These are phyloP conservation scores for Schizopygopsis malacanthus DNA, from an alignment of 2,797 vertebrate species.

Conservation along the genomic window DNA sequence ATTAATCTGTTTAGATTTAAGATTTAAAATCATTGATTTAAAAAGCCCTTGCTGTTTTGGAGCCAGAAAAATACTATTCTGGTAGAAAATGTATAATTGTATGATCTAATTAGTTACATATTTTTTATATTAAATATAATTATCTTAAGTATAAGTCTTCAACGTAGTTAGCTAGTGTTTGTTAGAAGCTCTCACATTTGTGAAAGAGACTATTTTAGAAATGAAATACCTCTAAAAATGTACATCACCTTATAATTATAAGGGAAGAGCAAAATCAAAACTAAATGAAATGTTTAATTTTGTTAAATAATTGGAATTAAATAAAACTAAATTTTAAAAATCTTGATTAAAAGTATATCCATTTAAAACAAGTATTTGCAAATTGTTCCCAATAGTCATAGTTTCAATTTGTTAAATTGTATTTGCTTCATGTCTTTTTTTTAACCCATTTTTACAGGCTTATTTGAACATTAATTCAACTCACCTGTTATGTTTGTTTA, in stretches of 20 bases:
- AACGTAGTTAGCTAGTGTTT: background rate
- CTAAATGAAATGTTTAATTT: too few species aligned
- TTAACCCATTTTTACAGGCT: background rate
- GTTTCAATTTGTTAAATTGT: background rate
- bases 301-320: background rate
- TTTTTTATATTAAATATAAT: background rate
- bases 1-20: background rate
- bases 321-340: too few species aligned
- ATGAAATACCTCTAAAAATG: background rate
- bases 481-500: background rate
- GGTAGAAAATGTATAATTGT: background rate
- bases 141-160: background rate
- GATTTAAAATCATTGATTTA: background rate
- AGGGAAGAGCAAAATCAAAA: background rate
- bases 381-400: background rate
- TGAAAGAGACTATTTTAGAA: background rate
- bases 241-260: background rate
- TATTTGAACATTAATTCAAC: background rate
- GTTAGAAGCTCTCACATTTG: background rate
- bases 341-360: too few species aligned
- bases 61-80: background rate
- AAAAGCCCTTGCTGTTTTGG: background rate
- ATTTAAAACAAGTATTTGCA: background rate
- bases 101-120: background rate
- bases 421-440: background rate